Percentiles rank a stretch among this genome's conserved stretches.
Evolutionary conservation across 2,113 vertebrate species (phyloP).

Genomic region (Ovis aries): ARS-UI_Ramb_v3.0 NC_056067.1:14082501-14083000

Average conservation of each 20-base stretch:
- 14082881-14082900: neutral
- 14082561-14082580: rapidly evolving
- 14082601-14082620: neutral
- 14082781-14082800: neutral
- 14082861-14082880: neutral
- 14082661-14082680: neutral
- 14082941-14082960: neutral
- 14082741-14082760: neutral
- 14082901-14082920: neutral
- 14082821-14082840: neutral
- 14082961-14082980: neutral
- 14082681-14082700: neutral
- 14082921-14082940: neutral
- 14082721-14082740: neutral
- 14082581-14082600: rapidly evolving
- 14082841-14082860: neutral
- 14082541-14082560: neutral
- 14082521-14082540: neutral
- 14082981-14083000: too few relatives aligned
- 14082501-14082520: neutral
- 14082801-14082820: too few relatives aligned
- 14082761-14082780: neutral
- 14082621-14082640: neutral
- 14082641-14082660: neutral
- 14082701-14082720: neutral